Evolutionary conservation across 1,140 invertebrate genomes (phyloP), one percentile per base, ranked within the genome.

Genomic region (Tenebrio molitor): DNA sequence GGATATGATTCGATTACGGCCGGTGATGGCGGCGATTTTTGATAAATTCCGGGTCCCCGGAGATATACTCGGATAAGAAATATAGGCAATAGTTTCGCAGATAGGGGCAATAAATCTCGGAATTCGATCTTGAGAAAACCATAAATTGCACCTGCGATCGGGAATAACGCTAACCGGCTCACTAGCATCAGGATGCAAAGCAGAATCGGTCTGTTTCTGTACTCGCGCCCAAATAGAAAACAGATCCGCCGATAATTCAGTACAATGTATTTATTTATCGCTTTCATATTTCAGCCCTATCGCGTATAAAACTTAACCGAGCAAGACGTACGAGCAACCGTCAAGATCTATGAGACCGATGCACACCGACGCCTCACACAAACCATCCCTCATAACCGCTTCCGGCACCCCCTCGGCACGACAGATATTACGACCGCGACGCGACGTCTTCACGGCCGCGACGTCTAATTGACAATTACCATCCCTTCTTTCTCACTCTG

Each of bases 121-220:
- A 81, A 80, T 81, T 81, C 78, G 80, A 80, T 81, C 78, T 79
- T 78, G 74, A 76, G 77, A 74, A 75, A 69, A 75, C 78, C 78
- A 81, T 81, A 81, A 81, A 81, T 81, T 78, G 79, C 79, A 81
- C 79, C 77, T 81, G 80, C 75, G 79, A 79, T 79, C 77, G 76
- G 39, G 74, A 75, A 73, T 76, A 70, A 66, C 74, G 69, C 69
- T 76, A 73, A 70, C 72, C 75, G 70, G 66, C 46, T 73, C 65
- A 73, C 65, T 68, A 68, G 29, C 39, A 53, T 53, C 46, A 62
- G 44, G 68, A 69, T 62, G 68, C 68, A 69, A 69, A 69, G 44
- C 68, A 62, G 68, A 62, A 41, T 34, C 67, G 19, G 44, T 69
- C 25, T 69, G 68, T 69, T 41, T 19, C 53, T 50, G 39, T 65